Conservation (phyloP, 2,797 vertebrate genomes). For the Micrastur ruficollis region DNA sequence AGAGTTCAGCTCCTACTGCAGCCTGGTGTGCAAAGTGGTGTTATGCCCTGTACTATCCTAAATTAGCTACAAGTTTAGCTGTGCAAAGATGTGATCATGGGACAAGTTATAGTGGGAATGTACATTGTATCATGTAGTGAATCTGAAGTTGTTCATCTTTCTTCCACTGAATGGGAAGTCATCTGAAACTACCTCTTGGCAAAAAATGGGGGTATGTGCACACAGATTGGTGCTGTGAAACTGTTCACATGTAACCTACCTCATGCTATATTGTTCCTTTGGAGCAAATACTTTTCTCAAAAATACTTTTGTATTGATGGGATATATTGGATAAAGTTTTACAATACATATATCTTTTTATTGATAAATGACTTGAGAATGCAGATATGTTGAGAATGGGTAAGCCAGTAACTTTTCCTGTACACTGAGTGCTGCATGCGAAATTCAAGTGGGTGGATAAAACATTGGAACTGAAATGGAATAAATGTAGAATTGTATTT, state of each 20-base stretch:
- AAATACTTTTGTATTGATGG: not conserved
- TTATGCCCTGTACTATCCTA: not conserved
- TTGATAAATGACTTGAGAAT: not conserved
- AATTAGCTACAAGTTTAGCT: not conserved
- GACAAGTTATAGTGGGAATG: not conserved
- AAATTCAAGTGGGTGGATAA: not conserved
- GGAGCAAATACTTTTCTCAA: not conserved
- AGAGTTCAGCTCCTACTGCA: not conserved
- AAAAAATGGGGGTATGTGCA: not conserved
- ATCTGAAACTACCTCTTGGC: not conserved
- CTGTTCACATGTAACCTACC: not conserved
- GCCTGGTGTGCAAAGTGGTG: not conserved
- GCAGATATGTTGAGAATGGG: not conserved
- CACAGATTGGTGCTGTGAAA: not conserved
- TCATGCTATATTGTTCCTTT: not conserved
- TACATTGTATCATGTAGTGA: not conserved
- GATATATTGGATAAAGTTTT: not conserved
- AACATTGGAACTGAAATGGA: not conserved
- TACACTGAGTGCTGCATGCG: not conserved
- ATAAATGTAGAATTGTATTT: not conserved
- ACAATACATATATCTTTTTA: not conserved
- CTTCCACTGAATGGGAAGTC: not conserved
- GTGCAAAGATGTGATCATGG: not conserved
- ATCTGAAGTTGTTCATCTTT: not conserved
- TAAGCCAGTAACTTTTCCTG: not conserved